These are phyloP conservation scores for Forbesichthys agassizii DNA, from an alignment of 2,113 vertebrate species.

Conservation along the genomic window DNA sequence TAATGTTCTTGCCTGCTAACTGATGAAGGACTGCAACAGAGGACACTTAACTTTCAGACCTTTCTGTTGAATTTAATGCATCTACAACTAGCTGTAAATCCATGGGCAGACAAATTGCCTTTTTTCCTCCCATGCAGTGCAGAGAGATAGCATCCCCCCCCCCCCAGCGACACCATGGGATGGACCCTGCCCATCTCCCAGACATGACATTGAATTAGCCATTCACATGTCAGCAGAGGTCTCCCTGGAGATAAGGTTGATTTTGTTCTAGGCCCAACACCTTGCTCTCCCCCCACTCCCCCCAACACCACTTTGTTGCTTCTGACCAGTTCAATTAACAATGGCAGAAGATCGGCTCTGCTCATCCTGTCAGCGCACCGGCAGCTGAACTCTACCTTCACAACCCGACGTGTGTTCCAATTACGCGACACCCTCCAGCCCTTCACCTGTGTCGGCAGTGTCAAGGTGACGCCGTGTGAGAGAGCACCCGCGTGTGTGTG, in stretches of 20 bases:
- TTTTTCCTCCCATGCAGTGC: constrained; percentile 15
- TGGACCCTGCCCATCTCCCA: constrained; percentile 28
- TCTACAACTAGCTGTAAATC: constrained; percentile 48
- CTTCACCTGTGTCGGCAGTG: constrained; percentile 17
- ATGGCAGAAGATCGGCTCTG: constrained; percentile 38
- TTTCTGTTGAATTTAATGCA: constrained; percentile 41
- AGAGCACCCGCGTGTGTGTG: constrained; percentile 29
- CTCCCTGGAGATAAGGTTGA: constrained; percentile 48
- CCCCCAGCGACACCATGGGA: constrained; percentile 35
- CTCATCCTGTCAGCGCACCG: constrained; percentile 33
- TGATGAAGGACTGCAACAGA: constrained; percentile 28
- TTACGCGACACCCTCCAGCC: constrained; percentile 29
- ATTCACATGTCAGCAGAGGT: constrained; percentile 47
- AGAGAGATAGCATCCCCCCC: constrained; percentile 19
- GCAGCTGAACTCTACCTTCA: constrained; percentile 11
- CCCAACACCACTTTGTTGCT: constrained; percentile 25
- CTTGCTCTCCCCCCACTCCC: constrained; percentile 14
- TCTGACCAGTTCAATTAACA: constrained; percentile 49
- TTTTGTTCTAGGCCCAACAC: constrained; percentile 14
- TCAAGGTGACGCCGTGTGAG: constrained; percentile 45
- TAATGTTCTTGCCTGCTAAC: constrained; percentile 25
- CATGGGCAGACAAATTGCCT: constrained; percentile 29
- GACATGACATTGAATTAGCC: constrained; percentile 54
- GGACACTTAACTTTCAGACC: constrained; percentile 33
- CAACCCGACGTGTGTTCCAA: constrained; percentile 32